A percentile compares a stretch with the other conserved stretches of the same genome.
phyloP scores from a whole-genome alignment of 2,888 invertebrate genomes.

The Lasioglossum malachurum region DNA sequence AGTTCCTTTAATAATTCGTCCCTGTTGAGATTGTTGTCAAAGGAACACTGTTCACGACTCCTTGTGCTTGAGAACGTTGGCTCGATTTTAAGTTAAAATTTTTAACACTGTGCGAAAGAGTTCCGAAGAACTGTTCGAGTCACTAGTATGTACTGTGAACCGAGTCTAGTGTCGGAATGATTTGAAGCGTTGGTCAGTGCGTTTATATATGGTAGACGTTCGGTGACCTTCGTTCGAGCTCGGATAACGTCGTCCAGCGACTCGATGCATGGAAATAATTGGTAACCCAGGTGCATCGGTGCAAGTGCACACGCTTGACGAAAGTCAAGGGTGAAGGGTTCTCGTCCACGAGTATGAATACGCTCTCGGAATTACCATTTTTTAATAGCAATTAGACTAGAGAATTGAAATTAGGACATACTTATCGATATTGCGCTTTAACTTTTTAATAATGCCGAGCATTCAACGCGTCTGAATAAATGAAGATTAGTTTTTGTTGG shows the following conservation, averaged over 20 bases:
- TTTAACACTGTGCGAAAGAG: constrained; percentile 7
- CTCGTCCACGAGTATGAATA: constrained; percentile 1
- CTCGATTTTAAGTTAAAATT: too few species aligned
- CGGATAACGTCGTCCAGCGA: constrained; percentile 44
- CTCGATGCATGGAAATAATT: constrained; percentile 15
- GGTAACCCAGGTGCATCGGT: constrained; percentile 50
- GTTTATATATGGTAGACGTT: constrained; percentile 59
- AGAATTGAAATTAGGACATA: not conserved
- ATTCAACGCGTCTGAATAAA: not conserved
- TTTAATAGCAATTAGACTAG: not conserved
- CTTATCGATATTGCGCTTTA: not conserved
- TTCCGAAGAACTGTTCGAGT: not conserved
- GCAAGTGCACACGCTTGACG: constrained; percentile 25
- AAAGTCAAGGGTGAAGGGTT: constrained; percentile 39
- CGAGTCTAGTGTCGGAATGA: constrained; percentile 42
- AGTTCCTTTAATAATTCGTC: not conserved
- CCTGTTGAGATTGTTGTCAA: not conserved
- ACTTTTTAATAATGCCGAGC: not conserved
- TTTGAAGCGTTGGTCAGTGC: constrained; percentile 23
- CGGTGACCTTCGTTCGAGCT: constrained; percentile 64
- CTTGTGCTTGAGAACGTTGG: not conserved
- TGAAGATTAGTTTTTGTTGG: not conserved
- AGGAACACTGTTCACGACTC: constrained; percentile 14
- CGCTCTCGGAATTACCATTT: not conserved
- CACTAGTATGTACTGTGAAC: not conserved